Conservation (phyloP, 2,797 vertebrate species). For the Gallinago solitaria region DNA sequence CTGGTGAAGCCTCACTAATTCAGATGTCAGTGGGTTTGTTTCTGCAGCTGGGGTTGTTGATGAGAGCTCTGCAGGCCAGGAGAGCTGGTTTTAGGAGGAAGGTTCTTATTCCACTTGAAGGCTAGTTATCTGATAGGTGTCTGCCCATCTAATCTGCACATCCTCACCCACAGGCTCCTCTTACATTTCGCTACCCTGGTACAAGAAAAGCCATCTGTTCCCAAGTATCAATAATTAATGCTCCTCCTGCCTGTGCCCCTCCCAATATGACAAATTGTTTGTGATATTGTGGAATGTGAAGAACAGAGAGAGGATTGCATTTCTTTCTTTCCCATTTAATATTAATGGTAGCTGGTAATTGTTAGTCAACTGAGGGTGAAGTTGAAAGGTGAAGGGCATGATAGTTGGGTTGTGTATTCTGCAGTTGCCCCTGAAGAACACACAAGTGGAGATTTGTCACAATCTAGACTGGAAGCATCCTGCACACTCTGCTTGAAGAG, state of each 20-base stretch:
- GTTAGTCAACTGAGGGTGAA: constrained; percentile 61
- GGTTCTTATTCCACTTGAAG: constrained; percentile 43
- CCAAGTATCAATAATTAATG: constrained; percentile 66
- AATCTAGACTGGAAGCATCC: background rate
- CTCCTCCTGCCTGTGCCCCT: constrained; percentile 27
- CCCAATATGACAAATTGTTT: constrained; percentile 66
- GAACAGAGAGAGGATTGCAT: constrained; percentile 52
- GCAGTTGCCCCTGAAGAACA: background rate
- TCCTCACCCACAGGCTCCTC: constrained; percentile 38
- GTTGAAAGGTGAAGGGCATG: constrained; percentile 53
- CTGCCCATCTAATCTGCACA: constrained; percentile 40
- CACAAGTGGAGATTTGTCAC: background rate
- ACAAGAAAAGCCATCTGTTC: constrained; percentile 69
- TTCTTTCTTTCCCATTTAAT: constrained; percentile 60
- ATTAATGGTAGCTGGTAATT: constrained; percentile 67
- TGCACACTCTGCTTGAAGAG: background rate
- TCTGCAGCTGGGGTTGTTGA: background rate
- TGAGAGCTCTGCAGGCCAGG: background rate
- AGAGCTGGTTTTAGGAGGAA: background rate
- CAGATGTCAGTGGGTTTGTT: constrained; percentile 35
- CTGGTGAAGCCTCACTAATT: constrained; percentile 22
- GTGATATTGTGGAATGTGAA: constrained; percentile 61
- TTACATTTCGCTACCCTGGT: constrained; percentile 38
- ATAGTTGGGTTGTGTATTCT: background rate
- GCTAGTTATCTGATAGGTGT: constrained; percentile 64